Evolutionary conservation across 2,113 vertebrate species (phyloP), one percentile per base, ranked within the genome.

Genomic region (Albula goreensis): DNA sequence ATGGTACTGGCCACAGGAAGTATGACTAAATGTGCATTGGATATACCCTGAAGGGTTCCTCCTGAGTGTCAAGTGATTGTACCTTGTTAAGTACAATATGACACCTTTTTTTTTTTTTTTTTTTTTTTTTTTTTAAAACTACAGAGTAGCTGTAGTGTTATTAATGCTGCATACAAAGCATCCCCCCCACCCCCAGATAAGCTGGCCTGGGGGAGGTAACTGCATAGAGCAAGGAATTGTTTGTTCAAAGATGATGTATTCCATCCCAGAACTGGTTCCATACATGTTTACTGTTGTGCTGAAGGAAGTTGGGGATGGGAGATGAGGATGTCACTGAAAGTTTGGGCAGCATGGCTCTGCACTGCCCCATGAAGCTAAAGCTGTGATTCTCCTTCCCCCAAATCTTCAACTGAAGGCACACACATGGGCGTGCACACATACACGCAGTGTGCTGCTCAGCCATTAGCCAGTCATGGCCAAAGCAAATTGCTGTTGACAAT

Each of bases 381-480:
- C 86, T 85, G 84, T 81, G 31, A 83, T 0, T 0, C 79, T 85
- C 57, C 51, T 80, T 87, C 88, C 85, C 89, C 91, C 89, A 4
- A 41, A 41, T 95, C 90, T 93, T 95, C 92, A 94, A 86, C 92
- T 92, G 87, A 51, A 83, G 85, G 84, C 74, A 80, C 86, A 52
- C 31, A 84, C 50, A 85, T 41, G 31, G 60, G 60, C 17, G 1
- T n/a, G 80, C 83, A 66, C 90, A 89, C 89, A 87, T 87, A 41
- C 31, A 41, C 89, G 92, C 86, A 92, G 92, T 89, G 89, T 90
- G 89, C 90, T 93, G 83, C 88, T 78, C 89, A 63, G 91, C 91
- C 91, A 92, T 92, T 92, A 93, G 85, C 78, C 86, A 87, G 88
- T 89, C 86, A 86, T 56, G 60, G 78, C 60, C 74, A 80, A 84